Evolutionary conservation across 2,797 vertebrate species (phyloP).

Genomic region (Anolis apletophallus): DNA sequence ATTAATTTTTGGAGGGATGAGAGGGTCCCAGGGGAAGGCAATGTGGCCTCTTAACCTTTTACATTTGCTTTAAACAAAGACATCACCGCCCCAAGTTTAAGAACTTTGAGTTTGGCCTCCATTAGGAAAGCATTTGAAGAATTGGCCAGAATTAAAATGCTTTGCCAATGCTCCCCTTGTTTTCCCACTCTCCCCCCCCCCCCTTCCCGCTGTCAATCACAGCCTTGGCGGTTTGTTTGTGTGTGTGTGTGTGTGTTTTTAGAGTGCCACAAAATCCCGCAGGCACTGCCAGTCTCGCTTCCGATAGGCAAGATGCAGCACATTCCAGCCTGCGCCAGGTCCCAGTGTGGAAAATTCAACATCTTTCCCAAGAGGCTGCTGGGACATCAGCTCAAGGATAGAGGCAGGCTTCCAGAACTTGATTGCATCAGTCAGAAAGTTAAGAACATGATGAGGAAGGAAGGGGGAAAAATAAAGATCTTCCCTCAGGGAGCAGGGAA

Average conservation of each 20-base stretch:
- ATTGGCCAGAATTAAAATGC: background rate
- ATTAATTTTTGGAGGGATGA: too few species aligned
- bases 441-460: conserved; percentile 39
- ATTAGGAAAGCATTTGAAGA: background rate
- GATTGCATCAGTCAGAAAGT: conserved; percentile 72
- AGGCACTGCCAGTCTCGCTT: conserved; percentile 14
- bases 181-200: background rate
- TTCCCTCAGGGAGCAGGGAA: conserved; percentile 63
- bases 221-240: background rate
- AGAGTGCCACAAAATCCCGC: background rate
- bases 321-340: conserved; percentile 46
- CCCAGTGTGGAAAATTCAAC: conserved; percentile 65
- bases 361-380: conserved; percentile 60
- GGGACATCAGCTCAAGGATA: conserved; percentile 56
- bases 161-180: background rate
- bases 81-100: background rate
- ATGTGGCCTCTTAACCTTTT: background rate
- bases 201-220: background rate
- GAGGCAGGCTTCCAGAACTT: conserved; percentile 67
- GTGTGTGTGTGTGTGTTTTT: too few species aligned
- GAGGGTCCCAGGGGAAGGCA: too few species aligned
- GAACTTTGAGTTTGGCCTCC: background rate
- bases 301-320: conserved; percentile 61
- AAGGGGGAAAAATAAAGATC: conserved; percentile 4
- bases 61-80: background rate